Percentiles rank a stretch among this genome's conserved stretches.
Evolutionary conservation across 2,888 invertebrate genomes (phyloP).

Genomic region (Hyposoter dolosus): DNA sequence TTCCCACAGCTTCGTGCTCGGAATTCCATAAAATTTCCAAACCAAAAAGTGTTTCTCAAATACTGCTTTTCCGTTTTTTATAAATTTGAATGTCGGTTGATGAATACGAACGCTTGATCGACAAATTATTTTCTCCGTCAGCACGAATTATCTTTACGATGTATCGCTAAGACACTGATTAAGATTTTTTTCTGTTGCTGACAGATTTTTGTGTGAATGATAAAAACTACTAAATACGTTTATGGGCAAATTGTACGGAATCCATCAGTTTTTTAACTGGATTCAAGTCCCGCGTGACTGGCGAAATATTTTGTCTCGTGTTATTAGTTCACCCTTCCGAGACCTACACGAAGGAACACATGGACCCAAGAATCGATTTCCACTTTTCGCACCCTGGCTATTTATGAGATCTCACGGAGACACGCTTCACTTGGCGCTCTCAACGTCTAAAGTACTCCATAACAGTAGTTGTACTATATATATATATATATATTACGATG

Average conservation of each 20-base stretch:
- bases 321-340: conserved; percentile 10
- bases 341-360: conserved; percentile 18
- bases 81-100: not conserved
- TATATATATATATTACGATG: conserved; percentile 10
- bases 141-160: not conserved
- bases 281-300: not conserved
- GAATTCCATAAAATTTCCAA: not conserved
- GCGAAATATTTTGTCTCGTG: conserved; percentile 1
- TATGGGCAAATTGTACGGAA: no score
- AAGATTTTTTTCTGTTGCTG: not conserved
- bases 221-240: not conserved
- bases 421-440: conserved; percentile 50
- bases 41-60: not conserved
- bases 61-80: not conserved
- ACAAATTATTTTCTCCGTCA: not conserved
- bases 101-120: not conserved
- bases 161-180: not conserved
- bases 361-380: conserved; percentile 25
- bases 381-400: conserved; percentile 46
- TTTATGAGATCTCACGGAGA: conserved; percentile 50
- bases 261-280: no score
- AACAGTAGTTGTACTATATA: conserved; percentile 12
- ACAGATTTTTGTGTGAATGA: not conserved
- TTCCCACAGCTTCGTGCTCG: not conserved
- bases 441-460: conserved; percentile 31